Conservation (phyloP, 2,797 vertebrate species). For the Sebastiscus albofasciatus region DNA sequence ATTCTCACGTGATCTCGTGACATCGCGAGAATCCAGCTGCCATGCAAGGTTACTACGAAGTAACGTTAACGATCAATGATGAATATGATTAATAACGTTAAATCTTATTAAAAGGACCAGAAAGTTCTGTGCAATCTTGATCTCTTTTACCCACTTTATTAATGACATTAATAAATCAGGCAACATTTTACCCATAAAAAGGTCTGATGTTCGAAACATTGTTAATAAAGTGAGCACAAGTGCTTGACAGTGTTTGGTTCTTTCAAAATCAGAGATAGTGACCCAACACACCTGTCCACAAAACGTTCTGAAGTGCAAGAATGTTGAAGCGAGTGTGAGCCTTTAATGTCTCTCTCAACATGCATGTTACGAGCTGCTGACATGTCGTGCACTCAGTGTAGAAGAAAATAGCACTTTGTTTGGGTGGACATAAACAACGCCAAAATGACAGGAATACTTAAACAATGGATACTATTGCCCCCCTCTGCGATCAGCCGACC, state of each 20-base stretch:
- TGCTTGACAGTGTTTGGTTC: too few species aligned
- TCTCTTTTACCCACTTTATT: neutral
- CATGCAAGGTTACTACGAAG: too few species aligned
- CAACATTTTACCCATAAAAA: neutral
- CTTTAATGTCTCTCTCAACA: neutral
- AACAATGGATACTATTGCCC: constrained; percentile 75
- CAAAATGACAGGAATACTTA: constrained; percentile 76
- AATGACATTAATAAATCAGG: neutral
- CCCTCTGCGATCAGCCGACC: constrained; percentile 28
- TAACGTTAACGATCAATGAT: too few species aligned
- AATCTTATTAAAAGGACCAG: neutral
- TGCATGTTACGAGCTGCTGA: neutral
- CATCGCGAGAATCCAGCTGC: too few species aligned
- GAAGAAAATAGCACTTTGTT: constrained; percentile 76
- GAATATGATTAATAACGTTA: too few species aligned
- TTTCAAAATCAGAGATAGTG: neutral
- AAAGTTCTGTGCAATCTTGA: neutral
- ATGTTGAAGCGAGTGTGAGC: neutral
- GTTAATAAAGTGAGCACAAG: neutral
- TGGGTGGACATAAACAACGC: constrained; percentile 69
- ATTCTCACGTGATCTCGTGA: too few species aligned
- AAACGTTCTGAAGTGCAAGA: neutral
- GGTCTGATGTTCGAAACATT: neutral
- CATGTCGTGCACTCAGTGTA: constrained; percentile 10
- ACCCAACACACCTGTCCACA: neutral